Conservation (phyloP, 2,113 vertebrate genomes). For the Delphinapterus leucas region DNA sequence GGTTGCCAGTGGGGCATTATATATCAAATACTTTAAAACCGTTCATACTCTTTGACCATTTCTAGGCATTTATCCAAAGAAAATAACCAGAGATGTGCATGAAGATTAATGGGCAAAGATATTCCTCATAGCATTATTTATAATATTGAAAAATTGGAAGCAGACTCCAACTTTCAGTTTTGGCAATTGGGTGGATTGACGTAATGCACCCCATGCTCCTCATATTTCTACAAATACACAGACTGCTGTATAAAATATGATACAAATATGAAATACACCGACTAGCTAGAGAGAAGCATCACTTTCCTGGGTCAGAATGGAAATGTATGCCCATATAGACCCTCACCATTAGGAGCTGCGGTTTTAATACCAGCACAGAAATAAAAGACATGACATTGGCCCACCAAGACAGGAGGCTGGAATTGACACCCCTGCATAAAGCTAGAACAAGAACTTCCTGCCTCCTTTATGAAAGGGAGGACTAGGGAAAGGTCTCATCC, state of each 20-base stretch:
- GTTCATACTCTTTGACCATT: constrained; percentile 51
- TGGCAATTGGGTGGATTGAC: constrained; percentile 32
- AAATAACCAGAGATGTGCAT: constrained; percentile 56
- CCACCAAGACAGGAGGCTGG: not conserved
- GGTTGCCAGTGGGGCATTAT: not conserved
- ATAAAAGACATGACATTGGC: not conserved
- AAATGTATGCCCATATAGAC: not conserved
- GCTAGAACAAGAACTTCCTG: not conserved
- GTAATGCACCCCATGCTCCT: constrained; percentile 31
- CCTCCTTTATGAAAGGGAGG: not conserved
- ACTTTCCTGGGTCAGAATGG: not conserved
- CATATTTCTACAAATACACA: constrained; percentile 31
- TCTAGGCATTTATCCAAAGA: constrained; percentile 67
- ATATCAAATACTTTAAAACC: constrained; percentile 44
- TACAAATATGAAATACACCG: not conserved
- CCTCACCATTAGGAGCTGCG: not conserved
- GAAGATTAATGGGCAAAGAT: constrained; percentile 54
- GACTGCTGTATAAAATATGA: constrained; percentile 14
- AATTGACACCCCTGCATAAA: not conserved
- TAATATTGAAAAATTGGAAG: constrained; percentile 65
- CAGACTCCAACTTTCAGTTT: constrained; percentile 50
- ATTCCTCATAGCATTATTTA: constrained; percentile 62
- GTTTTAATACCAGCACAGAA: not conserved
- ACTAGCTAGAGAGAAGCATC: not conserved
- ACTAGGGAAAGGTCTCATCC: not conserved